Base-by-base conservation (phyloP, 1,140 invertebrate species). In the Periplaneta americana region DNA sequence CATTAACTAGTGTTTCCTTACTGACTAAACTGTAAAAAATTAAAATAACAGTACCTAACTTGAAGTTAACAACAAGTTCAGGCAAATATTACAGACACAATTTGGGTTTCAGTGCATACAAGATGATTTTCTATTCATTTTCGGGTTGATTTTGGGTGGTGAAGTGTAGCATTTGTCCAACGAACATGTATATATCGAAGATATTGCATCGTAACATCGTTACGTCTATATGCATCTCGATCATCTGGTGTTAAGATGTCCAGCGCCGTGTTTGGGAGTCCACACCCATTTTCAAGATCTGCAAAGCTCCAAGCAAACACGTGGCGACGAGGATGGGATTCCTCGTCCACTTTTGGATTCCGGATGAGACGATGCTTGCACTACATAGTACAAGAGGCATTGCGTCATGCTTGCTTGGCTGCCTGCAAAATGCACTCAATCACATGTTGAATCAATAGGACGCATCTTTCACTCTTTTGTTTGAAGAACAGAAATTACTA, bases 371-470 rank as follows among this genome's bases (percentile, higher is more conserved):
- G 39, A 3, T 18, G 39, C 39, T 48, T 8, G 39, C 4, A 15
- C 39, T 8, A 48, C 39, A 15, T 18, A 48, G 39, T 48, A 15
- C 13, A 13, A 48, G 39, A 48, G 39, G 4, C 4, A 48, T 18
- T 36, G 76, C n/a, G 17, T 75, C 13, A n/a, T 34, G 75, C n/a
- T 36, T 37, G n/a, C n/a, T 28, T 37, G 2, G 28, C n/a, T 37
- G 77, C 77, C 6, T 78, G 77, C 33, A 78, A 37, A 78, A 78
- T 78, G 77, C 77, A 37, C 34, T 78, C 34, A 37, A 37, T n/a
- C 34, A 37, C 34, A 78, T 22, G 77, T 2, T 1, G 39, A 78
- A 34, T 22, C 48, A 2, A 2, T n/a, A n/a, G 48, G 48, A 1
- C 8, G 48, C 48, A n/a, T 18, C 39, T 15, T 18, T 17, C 3